Conservation (phyloP, 1,140 invertebrate species). For the Penaeus japonicus region DNA sequence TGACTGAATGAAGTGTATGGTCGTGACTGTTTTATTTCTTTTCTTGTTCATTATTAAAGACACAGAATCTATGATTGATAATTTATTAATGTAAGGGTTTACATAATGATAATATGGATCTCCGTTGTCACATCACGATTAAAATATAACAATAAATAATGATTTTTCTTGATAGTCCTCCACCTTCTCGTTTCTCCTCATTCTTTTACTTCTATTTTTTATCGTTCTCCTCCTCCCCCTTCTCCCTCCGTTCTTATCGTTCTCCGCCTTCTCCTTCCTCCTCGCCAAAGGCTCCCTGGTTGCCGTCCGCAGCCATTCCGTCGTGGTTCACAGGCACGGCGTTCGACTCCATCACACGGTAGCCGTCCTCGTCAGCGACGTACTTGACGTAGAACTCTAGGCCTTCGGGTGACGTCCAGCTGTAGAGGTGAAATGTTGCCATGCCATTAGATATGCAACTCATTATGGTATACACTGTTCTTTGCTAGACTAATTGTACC, state of each 20-base stretch:
- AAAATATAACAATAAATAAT: too few species aligned
- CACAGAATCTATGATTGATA: too few species aligned
- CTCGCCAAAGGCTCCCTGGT: neutral
- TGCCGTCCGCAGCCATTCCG: neutral
- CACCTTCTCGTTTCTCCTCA: neutral
- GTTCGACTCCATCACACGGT: slow-evolving; percentile 18
- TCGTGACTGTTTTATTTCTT: too few species aligned
- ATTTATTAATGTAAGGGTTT: too few species aligned
- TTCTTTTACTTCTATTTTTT: neutral
- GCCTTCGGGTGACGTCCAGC: slow-evolving; percentile 8
- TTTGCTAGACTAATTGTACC: too few species aligned
- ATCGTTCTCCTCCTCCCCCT: neutral
- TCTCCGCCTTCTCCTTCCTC: neutral
- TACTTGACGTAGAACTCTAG: neutral
- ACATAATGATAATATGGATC: too few species aligned
- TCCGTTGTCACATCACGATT: too few species aligned
- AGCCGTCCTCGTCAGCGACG: slow-evolving; percentile 15
- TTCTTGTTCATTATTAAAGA: too few species aligned
- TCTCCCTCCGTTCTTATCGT: neutral
- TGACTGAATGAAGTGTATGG: too few species aligned
- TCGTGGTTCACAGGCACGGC: neutral
- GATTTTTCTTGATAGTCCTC: too few species aligned
- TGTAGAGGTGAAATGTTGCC: neutral
- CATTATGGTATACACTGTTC: too few species aligned
- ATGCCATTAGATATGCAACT: too few species aligned